These are phyloP conservation scores for Anguilla rostrata DNA, from an alignment of 2,113 vertebrate species.

Conservation along the genomic window DNA sequence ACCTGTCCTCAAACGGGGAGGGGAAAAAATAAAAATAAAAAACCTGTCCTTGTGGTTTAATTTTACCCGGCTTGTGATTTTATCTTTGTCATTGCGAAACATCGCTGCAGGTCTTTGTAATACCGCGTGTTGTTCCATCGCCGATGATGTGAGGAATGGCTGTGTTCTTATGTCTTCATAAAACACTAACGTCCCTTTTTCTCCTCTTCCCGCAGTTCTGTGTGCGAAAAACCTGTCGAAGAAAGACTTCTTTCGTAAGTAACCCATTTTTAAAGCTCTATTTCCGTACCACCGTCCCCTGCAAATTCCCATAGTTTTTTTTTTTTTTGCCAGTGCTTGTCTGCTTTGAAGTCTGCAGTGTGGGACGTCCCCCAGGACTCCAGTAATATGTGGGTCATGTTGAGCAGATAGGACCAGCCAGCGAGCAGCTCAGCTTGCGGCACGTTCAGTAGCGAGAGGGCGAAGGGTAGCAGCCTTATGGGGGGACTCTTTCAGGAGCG, in stretches of 20 bases:
- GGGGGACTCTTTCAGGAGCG: background rate
- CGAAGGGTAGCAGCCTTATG: background rate
- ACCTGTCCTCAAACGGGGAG: background rate
- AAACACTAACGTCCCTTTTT: constrained; percentile 39
- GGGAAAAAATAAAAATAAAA: no score
- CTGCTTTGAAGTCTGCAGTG: constrained; percentile 35
- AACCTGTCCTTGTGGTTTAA: no score
- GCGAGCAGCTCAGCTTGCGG: background rate
- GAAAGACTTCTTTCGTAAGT: constrained; percentile 99
- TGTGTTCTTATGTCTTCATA: background rate
- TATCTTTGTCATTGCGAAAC: background rate
- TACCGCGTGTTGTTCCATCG: no score
- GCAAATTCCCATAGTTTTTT: constrained; percentile 34
- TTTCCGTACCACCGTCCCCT: constrained; percentile 36
- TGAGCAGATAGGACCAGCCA: background rate
- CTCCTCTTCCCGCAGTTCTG: constrained; percentile 79
- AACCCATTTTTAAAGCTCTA: constrained; percentile 53
- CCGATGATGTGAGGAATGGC: background rate
- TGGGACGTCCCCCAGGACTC: constrained; percentile 31
- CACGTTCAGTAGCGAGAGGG: background rate
- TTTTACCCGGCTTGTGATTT: background rate
- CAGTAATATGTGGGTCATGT: background rate
- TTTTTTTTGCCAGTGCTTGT: constrained; percentile 34
- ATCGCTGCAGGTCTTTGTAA: background rate
- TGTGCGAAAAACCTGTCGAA: constrained; percentile 98